Evolutionary conservation across 2,888 invertebrate species (phyloP).

Genomic region (Pristionchus fissidentatus): DNA sequence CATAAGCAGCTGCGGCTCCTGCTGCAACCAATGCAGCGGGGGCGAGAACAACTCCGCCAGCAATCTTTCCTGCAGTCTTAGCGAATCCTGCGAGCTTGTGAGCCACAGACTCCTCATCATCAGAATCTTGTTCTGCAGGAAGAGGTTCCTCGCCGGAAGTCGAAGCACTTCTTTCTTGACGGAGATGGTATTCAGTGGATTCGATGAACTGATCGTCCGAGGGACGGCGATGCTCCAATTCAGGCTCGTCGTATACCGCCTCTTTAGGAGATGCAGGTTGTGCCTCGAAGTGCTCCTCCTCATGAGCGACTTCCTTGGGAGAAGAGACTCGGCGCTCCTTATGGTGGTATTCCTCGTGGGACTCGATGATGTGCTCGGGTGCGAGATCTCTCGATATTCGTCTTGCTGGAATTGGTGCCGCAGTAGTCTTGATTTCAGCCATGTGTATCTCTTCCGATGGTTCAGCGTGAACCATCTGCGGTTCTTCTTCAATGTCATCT

Average conservation of each 20-base stretch:
- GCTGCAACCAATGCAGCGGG: conserved; percentile 50
- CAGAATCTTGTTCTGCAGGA: not conserved
- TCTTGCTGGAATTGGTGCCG: not conserved
- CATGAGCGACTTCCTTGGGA: conserved; percentile 46
- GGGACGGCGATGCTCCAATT: not conserved
- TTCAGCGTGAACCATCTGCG: not conserved
- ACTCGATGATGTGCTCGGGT: conserved; percentile 47
- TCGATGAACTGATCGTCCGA: not conserved
- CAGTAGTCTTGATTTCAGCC: conserved; percentile 24
- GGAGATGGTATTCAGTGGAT: not conserved
- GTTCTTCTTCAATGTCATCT: conserved; percentile 24
- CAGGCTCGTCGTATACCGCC: not conserved
- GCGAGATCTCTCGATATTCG: conserved; percentile 26
- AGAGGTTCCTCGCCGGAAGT: not conserved
- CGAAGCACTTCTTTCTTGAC: not conserved
- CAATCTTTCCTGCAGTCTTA: conserved; percentile 53
- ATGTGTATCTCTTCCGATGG: not conserved
- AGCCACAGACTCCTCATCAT: conserved; percentile 30
- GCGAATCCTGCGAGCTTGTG: conserved; percentile 45
- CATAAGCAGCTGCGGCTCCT: conserved; percentile 47
- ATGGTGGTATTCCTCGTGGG: conserved; percentile 45
- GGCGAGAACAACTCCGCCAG: conserved; percentile 52
- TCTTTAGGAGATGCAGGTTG: conserved; percentile 50
- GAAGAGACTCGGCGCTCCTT: conserved; percentile 46
- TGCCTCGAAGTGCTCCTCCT: not conserved